Evolutionary conservation across 2,888 invertebrate species (phyloP).

Genomic region (Sicus ferrugineus): DNA sequence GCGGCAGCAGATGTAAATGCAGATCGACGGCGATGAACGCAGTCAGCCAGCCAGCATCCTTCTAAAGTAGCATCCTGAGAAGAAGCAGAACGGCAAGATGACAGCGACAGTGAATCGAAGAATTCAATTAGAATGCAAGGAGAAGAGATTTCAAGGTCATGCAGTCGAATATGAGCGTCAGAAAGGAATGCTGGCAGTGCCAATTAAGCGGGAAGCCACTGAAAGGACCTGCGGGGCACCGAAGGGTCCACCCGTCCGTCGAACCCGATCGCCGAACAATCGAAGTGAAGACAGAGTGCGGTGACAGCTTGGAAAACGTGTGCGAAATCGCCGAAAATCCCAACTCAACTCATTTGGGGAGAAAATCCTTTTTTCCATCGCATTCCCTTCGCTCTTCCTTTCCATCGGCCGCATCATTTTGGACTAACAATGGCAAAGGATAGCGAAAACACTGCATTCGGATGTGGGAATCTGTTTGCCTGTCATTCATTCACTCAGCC

Average conservation of each 20-base stretch:
- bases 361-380: not conserved
- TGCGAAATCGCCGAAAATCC: conserved; percentile 7
- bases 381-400: not conserved
- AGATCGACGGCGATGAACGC: not conserved
- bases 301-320: too few relatives aligned
- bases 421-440: not conserved
- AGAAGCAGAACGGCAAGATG: not conserved
- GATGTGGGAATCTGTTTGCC: not conserved
- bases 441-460: not conserved
- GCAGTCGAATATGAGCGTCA: not conserved
- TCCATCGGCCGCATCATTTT: not conserved
- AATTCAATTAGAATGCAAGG: not conserved
- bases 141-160: not conserved
- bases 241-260: too few relatives aligned
- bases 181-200: not conserved
- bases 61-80: not conserved
- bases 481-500: not conserved
- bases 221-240: conserved; percentile 10
- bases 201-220: not conserved
- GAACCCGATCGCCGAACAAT: not conserved
- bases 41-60: not conserved
- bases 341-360: not conserved
- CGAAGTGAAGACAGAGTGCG: not conserved
- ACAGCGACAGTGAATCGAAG: not conserved
- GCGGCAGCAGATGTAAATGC: not conserved